Percentiles rank a stretch among this genome's conserved stretches.
These are phyloP conservation scores for Eupithecia pulchellata DNA, from an alignment of 2,888 invertebrate genomes.

Conservation along the genomic window DNA sequence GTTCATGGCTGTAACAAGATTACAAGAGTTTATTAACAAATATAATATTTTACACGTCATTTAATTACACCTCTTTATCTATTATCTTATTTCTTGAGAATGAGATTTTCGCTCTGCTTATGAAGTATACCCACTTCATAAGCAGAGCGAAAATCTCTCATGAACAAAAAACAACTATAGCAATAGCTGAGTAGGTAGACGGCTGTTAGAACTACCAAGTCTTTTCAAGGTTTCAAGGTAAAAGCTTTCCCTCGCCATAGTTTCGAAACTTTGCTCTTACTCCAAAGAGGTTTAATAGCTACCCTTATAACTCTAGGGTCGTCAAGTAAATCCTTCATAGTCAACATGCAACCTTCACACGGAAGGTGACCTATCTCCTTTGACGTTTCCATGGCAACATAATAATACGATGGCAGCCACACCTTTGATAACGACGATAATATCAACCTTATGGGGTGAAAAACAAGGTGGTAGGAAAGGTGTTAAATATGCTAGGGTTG, in stretches of 20 bases:
- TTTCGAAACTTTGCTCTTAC: background rate
- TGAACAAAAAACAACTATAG: too few relatives aligned
- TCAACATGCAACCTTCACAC: slow-evolving; percentile 6
- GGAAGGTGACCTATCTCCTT: background rate
- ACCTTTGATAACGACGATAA: background rate
- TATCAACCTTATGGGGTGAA: slow-evolving; percentile 2
- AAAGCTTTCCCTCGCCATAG: background rate
- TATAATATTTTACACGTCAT: too few relatives aligned
- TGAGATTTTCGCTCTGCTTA: too few relatives aligned
- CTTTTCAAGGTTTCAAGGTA: too few relatives aligned
- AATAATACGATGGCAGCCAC: background rate
- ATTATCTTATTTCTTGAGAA: too few relatives aligned
- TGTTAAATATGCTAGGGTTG: slow-evolving; percentile 1
- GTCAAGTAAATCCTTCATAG: background rate
- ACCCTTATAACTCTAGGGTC: background rate
- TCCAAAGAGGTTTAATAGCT: background rate
- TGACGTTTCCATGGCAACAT: background rate
- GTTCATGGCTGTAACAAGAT: slow-evolving; percentile 89
- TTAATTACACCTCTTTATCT: too few relatives aligned
- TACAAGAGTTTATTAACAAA: too few relatives aligned
- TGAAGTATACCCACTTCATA: too few relatives aligned
- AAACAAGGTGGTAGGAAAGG: slow-evolving; percentile 1
- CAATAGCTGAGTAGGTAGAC: too few relatives aligned
- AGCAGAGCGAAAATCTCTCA: too few relatives aligned
- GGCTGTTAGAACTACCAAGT: too few relatives aligned